A percentile compares a stretch with the other conserved stretches of the same genome.
Conservation (phyloP, 2,888 invertebrate species). For the Mesorhabditis belari region DNA sequence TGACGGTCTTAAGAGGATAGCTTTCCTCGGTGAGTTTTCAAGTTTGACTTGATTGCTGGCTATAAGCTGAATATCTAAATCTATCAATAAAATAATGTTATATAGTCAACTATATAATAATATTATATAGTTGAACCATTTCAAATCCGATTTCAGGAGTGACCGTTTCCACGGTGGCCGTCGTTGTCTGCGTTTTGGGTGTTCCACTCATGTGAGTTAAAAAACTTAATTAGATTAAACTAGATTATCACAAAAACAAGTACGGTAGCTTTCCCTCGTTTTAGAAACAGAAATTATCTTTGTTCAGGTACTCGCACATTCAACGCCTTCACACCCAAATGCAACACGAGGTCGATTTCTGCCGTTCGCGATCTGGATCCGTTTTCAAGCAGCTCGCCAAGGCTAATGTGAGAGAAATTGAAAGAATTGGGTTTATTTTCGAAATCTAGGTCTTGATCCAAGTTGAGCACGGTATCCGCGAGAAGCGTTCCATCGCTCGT, state of each 20-base stretch:
- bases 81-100: background rate
- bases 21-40: background rate
- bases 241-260: too few species aligned
- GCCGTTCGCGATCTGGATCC: background rate
- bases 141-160: background rate
- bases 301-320: background rate
- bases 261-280: too few species aligned
- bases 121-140: too few species aligned
- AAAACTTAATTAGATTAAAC: too few species aligned
- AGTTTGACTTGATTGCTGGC: background rate
- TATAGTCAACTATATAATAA: too few species aligned
- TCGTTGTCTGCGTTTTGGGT: background rate
- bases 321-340: background rate
- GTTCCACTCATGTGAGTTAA: background rate
- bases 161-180: background rate
- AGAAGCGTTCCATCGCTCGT: background rate
- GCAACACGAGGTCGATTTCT: background rate
- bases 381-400: background rate
- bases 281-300: too few species aligned
- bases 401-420: background rate
- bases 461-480: background rate
- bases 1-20: background rate
- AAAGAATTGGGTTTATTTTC: too few species aligned
- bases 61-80: background rate
- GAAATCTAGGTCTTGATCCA: background rate